phyloP scores from a whole-genome alignment of 2,888 invertebrate species.

The Pristionchus mayeri region DNA sequence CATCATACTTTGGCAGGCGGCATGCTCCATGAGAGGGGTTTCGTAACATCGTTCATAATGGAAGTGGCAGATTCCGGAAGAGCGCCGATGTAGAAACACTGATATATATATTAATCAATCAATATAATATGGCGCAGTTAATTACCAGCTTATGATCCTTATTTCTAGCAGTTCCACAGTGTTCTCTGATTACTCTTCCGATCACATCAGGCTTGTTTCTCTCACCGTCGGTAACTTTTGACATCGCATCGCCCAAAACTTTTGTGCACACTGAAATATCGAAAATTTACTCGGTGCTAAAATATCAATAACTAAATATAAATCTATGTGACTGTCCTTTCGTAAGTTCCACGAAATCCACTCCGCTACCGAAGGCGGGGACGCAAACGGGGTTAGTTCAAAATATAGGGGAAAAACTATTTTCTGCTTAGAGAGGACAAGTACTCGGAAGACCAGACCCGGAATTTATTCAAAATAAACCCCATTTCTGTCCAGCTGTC shows the following conservation, averaged over 20 bases:
- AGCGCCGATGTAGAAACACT: conserved; percentile 98
- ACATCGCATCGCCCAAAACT: conserved; percentile 70
- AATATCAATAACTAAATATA: not conserved
- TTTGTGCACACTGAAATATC: conserved; percentile 73
- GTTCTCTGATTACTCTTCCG: conserved; percentile 63
- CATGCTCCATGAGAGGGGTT: conserved; percentile 92
- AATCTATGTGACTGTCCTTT: too few species aligned
- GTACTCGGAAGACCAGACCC: too few species aligned
- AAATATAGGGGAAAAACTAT: too few species aligned
- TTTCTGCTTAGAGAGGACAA: too few species aligned
- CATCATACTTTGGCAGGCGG: conserved; percentile 89
- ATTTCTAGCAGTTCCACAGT: conserved; percentile 66
- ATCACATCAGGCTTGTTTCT: conserved; percentile 66
- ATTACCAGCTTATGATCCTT: conserved; percentile 75
- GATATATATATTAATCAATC: conserved; percentile 60
- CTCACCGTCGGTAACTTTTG: conserved; percentile 62
- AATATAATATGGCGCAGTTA: conserved; percentile 53
- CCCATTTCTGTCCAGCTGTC: too few species aligned
- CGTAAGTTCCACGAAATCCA: not conserved
- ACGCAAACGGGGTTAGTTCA: too few species aligned
- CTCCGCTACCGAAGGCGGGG: too few species aligned
- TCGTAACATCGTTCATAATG: conserved; percentile 93
- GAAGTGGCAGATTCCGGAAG: conserved; percentile 96
- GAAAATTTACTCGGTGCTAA: not conserved
- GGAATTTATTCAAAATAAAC: too few species aligned